These are phyloP conservation scores for Apodemia zela DNA, from an alignment of 2,888 invertebrate species.

Conservation along the genomic window DNA sequence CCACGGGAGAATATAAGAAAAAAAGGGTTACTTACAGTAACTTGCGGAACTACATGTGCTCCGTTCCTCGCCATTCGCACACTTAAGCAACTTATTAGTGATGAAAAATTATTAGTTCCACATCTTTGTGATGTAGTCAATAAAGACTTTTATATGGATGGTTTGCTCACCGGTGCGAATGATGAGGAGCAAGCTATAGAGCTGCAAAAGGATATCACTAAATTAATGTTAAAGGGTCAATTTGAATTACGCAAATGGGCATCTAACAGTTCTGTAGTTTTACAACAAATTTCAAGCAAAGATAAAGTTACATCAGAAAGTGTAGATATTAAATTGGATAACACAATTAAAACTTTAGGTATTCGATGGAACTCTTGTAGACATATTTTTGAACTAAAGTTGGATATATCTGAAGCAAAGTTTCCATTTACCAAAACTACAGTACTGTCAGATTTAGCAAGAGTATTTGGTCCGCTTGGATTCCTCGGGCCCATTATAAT, in stretches of 20 bases:
- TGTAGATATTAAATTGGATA: not conserved
- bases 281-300: not conserved
- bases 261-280: slow-evolving; percentile 24
- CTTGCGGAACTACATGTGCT: slow-evolving; percentile 23
- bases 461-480: too few relatives aligned
- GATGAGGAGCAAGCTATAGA: slow-evolving; percentile 19
- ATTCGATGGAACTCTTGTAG: too few relatives aligned
- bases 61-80: slow-evolving; percentile 22
- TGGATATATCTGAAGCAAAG: too few relatives aligned
- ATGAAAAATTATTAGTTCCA: not conserved
- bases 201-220: slow-evolving; percentile 22
- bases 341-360: not conserved
- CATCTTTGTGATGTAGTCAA: too few relatives aligned
- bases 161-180: too few relatives aligned
- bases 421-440: too few relatives aligned
- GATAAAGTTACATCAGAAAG: slow-evolving; percentile 11
- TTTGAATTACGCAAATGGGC: slow-evolving; percentile 28
- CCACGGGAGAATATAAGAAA: slow-evolving; percentile 17
- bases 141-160: too few relatives aligned
- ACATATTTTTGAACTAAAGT: too few relatives aligned
- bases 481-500: too few relatives aligned
- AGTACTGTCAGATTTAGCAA: too few relatives aligned
- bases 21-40: slow-evolving; percentile 20
- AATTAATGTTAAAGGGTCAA: slow-evolving; percentile 14
- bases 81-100: slow-evolving; percentile 17